Evolutionary conservation across 2,113 vertebrate genomes (phyloP), one percentile per base, ranked within the genome.

Genomic region (Regulus satrapa): DNA sequence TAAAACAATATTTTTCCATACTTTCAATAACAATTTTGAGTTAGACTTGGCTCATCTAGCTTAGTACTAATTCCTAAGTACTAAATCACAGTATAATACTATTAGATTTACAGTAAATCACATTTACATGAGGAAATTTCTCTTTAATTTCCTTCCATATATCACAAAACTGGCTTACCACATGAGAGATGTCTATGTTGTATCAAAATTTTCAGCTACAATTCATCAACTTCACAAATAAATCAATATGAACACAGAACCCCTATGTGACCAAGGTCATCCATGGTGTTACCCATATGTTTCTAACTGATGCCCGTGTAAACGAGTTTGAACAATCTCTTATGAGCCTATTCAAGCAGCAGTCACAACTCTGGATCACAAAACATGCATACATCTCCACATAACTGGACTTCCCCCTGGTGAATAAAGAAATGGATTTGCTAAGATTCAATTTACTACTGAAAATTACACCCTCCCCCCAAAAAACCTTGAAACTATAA

Each of bases 1-100:
- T 77, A 86, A 85, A 79, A 71, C 6, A 81, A 28, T 36, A 52
- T 71, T 85, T 89, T 81, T 38, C 38, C 67, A 68, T 68, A 46
- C 66, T 85, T 91, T 51, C 24, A 91, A 86, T 94, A 94, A 26
- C n/a, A 81, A 29, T 49, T 74, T 51, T 63, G 31, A 91, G 56
- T 68, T 45, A 81, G 43, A 40, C 62, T 59, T 75, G 82, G 73
- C 43, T 73, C 55, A 77, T 68, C 34, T 74, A 82, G 26, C 52
- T 64, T 75, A 72, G 54, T 41, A 82, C n/a, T 81, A 51, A 79
- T 49, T 92, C 36, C 31, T 32, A 89, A 92, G 52, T 21, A 78
- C 32, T 71, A 63, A 76, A 52, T 93, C 48, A 71, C 56, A 74
- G 25, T 48, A 40, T 6, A 17, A 67, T 74, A 63, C 68, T 63